Conservation (phyloP, 2,113 vertebrate species). For the Himantopus leucocephalus region DNA sequence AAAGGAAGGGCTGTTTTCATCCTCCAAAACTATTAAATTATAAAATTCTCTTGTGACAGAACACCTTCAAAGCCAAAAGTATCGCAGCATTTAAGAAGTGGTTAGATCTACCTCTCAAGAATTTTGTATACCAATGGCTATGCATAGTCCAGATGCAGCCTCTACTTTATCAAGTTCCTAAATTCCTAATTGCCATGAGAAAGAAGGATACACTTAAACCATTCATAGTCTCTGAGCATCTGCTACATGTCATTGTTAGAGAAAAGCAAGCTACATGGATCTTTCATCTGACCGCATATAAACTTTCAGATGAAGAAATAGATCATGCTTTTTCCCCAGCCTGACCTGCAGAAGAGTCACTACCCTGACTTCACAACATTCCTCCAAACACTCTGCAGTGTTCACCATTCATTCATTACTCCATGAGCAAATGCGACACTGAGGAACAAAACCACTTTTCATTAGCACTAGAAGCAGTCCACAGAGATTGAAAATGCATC, state of each 20-base stretch:
- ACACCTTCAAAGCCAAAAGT: neutral
- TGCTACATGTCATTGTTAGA: neutral
- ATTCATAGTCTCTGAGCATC: neutral
- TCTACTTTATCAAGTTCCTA: neutral
- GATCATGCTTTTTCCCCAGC: neutral
- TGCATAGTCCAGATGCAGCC: neutral
- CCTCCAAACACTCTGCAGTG: neutral
- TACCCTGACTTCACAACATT: neutral
- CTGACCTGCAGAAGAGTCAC: neutral
- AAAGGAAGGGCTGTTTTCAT: neutral
- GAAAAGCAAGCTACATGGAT: neutral
- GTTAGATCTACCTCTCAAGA: neutral
- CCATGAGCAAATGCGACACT: neutral
- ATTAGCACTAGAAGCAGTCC: neutral
- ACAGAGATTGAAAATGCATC: neutral
- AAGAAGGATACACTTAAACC: neutral
- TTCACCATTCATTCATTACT: neutral
- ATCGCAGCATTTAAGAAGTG: neutral
- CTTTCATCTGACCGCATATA: neutral
- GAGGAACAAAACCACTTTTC: neutral
- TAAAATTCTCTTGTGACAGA: neutral
- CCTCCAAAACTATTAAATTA: neutral
- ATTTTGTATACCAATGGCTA: neutral
- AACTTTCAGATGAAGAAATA: neutral
- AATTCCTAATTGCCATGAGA: neutral